Evolutionary conservation across 1,140 invertebrate genomes (phyloP).

Genomic region (Euglossa dilemma): DNA sequence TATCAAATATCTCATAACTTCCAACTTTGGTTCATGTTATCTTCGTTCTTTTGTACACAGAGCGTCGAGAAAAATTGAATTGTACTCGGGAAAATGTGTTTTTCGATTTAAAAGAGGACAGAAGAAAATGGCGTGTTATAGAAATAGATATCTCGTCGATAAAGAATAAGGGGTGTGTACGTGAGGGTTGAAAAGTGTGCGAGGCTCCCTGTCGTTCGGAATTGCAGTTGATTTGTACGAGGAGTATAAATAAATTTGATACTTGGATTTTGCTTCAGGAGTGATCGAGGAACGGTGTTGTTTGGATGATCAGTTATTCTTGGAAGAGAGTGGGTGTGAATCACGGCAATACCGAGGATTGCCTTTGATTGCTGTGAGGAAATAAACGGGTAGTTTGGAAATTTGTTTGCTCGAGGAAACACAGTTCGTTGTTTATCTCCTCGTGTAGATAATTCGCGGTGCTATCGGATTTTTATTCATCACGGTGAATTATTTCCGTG

Average conservation of each 20-base stretch:
- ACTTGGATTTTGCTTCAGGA: neutral
- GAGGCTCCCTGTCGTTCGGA: neutral
- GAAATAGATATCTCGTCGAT: neutral
- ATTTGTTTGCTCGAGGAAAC: neutral
- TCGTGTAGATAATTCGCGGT: neutral
- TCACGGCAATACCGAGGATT: neutral
- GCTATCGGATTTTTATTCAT: neutral
- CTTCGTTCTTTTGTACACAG: no score
- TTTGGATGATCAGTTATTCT: neutral
- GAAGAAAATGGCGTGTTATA: no score
- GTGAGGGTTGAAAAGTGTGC: neutral
- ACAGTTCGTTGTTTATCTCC: neutral
- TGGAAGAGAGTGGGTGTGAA: no score
- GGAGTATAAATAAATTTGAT: conserved; percentile 2
- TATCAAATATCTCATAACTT: no score
- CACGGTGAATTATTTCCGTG: no score
- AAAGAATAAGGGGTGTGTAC: neutral
- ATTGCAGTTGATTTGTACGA: neutral
- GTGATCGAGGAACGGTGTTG: neutral
- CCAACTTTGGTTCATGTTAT: no score
- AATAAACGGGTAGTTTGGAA: neutral
- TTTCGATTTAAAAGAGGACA: no score
- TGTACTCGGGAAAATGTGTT: no score
- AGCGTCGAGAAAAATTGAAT: no score
- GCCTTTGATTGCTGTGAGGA: neutral